Evolutionary conservation across 2,113 vertebrate genomes (phyloP), one percentile per base, ranked within the genome.

Genomic region (Poicephalus gulielmi): DNA sequence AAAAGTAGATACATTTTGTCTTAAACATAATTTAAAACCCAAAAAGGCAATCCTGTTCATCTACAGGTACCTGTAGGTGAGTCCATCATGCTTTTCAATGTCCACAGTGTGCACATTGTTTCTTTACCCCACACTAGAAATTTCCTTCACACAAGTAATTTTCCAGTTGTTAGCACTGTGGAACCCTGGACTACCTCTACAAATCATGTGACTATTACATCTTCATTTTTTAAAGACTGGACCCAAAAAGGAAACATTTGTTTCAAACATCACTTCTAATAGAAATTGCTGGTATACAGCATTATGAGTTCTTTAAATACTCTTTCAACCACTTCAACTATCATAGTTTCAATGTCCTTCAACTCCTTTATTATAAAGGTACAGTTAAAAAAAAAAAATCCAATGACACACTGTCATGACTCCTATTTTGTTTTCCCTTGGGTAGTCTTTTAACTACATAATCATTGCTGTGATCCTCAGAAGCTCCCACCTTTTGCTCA

Each of bases 401-500:
- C 76, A 33, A 28, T 87, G 46, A 90, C 13, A n/a, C 33, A 83
- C 39, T 83, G 39, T 70, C 83, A 74, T 90, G 67, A 71, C 89
- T 97, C 79, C 17, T 47, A 83, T 76, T 91, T 92, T 82, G 35
- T 81, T 83, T 83, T 91, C 73, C 83, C 46, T 6, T 75, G 74
- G 86, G 57, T 31, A 39, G 39, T 81, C 64, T 94, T 97, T 93
- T 90, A 95, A 94, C 83, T 93, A 91, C 84, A 88, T 13, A 91
- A 90, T 67, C 70, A 92, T 68, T 86, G 67, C 44, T 94, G 71
- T 88, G 88, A 87, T 30, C 22, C 79, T 93, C 86, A 91, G 13
- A 59, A 85, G 50, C 88, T 92, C 86, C 80, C 83, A 83, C 37
- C 44, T 95, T 97, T 91, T 96, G 83, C 91, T 93, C 76, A 90